Evolutionary conservation across 2,888 invertebrate species (phyloP).

Genomic region (Homarus gammarus): DNA sequence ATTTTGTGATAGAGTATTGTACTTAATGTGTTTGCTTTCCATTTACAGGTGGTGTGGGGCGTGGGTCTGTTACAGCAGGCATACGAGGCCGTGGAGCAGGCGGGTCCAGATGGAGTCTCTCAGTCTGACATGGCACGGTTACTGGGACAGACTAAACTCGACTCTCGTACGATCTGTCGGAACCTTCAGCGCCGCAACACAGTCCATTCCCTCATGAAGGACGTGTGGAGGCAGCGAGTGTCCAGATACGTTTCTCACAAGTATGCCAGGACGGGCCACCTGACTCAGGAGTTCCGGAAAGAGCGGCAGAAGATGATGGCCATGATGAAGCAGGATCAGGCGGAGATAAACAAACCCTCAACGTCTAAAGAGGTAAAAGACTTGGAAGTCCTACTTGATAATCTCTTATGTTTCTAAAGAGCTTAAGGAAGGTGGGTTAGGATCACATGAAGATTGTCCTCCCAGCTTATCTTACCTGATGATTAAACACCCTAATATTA

Average conservation of each 20-base stretch:
- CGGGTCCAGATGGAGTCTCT: constrained; percentile 82
- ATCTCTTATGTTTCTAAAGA: too few relatives aligned
- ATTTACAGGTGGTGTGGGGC: constrained; percentile 76
- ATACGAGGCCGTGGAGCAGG: constrained; percentile 80
- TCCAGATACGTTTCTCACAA: constrained; percentile 65
- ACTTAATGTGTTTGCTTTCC: too few relatives aligned
- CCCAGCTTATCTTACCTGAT: too few relatives aligned
- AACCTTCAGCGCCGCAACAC: constrained; percentile 80
- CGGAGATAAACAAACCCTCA: constrained; percentile 19
- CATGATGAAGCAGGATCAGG: constrained; percentile 49
- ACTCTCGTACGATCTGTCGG: constrained; percentile 78
- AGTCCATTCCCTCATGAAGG: constrained; percentile 82
- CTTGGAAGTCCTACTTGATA: neutral
- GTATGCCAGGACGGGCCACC: constrained; percentile 55
- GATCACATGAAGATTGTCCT: too few relatives aligned
- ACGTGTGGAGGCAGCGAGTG: constrained; percentile 78
- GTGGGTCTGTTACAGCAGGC: constrained; percentile 81
- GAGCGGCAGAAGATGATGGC: constrained; percentile 73
- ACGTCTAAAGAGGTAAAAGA: constrained; percentile 40
- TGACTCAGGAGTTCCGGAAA: constrained; percentile 69
- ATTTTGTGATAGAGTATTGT: neutral
- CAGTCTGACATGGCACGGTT: constrained; percentile 78
- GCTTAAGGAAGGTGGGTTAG: too few relatives aligned
- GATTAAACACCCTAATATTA: too few relatives aligned
- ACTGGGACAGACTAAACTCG: constrained; percentile 77